Percentiles rank a stretch among this genome's conserved stretches.
Conservation (phyloP, 2,888 invertebrate genomes). For the Molorchus minor region DNA sequence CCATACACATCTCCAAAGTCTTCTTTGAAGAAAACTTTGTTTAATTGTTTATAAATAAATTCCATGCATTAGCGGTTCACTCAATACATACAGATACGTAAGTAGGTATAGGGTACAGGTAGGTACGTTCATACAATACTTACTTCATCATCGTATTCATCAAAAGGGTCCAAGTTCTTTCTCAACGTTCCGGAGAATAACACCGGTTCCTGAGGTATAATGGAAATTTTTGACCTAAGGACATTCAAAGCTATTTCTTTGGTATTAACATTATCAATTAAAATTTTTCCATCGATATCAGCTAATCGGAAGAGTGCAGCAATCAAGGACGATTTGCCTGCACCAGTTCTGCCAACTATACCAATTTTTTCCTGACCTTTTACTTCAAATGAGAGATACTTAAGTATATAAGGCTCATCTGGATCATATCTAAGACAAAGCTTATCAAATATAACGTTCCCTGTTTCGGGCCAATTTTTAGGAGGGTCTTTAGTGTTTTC, state of each 20-base stretch:
- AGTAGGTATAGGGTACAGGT: no score
- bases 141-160: conserved; percentile 71
- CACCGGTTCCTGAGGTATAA: conserved; percentile 76
- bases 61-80: no score
- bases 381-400: conserved; percentile 68
- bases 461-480: conserved; percentile 74
- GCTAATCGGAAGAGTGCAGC: conserved; percentile 82
- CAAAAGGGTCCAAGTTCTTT: conserved; percentile 79
- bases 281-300: conserved; percentile 77
- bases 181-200: conserved; percentile 74
- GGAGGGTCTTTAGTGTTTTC: conserved; percentile 30
- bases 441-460: conserved; percentile 72
- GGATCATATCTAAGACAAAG: conserved; percentile 73
- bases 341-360: conserved; percentile 84
- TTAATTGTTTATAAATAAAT: no score
- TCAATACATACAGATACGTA: no score
- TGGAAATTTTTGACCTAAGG: conserved; percentile 79
- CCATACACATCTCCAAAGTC: no score
- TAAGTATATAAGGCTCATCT: conserved; percentile 77
- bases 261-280: conserved; percentile 81
- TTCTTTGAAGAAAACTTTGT: no score
- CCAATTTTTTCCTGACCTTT: conserved; percentile 71
- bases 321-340: conserved; percentile 81
- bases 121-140: no score
- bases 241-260: conserved; percentile 74